A percentile compares a stretch with the other conserved stretches of the same genome.
Conservation (phyloP, 2,797 vertebrate genomes). For the Huso huso region DNA sequence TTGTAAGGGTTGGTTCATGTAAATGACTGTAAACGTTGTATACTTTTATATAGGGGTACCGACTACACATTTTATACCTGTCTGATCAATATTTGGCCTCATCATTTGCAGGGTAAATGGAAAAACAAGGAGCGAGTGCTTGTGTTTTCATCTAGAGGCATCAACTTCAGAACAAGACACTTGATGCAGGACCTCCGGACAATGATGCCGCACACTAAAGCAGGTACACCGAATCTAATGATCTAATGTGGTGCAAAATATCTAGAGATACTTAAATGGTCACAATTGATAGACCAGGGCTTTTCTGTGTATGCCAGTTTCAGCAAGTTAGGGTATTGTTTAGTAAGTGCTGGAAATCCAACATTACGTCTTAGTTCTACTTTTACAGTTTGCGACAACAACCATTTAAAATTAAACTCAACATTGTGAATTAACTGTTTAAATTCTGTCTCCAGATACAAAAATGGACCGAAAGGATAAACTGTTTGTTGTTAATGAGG, state of each 20-base stretch:
- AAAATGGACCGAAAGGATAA: constrained; percentile 99
- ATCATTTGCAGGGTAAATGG: constrained; percentile 76
- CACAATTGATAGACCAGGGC: too few species aligned
- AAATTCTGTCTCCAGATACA: constrained; percentile 65
- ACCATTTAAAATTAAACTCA: not conserved
- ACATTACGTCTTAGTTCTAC: too few species aligned
- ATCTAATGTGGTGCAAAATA: too few species aligned
- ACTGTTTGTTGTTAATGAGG: constrained; percentile 90
- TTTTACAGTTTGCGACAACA: too few species aligned
- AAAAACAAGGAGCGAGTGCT: constrained; percentile 90
- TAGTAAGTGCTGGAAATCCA: too few species aligned
- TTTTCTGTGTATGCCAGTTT: too few species aligned
- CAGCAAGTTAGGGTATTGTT: too few species aligned
- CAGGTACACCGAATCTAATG: constrained; percentile 52
- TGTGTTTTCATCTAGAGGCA: constrained; percentile 91
- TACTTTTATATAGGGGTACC: too few species aligned
- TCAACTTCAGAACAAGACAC: constrained; percentile 89
- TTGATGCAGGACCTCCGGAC: constrained; percentile 87
- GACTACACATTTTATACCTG: too few species aligned
- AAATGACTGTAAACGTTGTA: too few species aligned
- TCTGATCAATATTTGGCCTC: too few species aligned
- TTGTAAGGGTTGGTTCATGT: too few species aligned
- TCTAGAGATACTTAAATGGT: not conserved
- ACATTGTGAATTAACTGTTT: not conserved
- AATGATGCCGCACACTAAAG: constrained; percentile 91